Percentiles rank a stretch among this genome's conserved stretches.
Evolutionary conservation across 2,888 invertebrate genomes (phyloP).

Genomic region (Hybos culiciformis): DNA sequence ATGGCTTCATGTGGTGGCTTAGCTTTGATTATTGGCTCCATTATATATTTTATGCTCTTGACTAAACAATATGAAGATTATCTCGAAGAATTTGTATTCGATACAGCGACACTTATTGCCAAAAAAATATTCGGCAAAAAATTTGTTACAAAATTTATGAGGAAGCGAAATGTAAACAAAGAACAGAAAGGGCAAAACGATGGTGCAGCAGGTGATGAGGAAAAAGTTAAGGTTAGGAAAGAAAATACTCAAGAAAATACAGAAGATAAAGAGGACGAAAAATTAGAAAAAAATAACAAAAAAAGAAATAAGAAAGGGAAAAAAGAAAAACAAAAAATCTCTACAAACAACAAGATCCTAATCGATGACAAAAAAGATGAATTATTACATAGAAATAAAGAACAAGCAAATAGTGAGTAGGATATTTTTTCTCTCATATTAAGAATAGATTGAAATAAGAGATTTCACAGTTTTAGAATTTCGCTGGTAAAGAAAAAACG

Average conservation of each 20-base stretch:
- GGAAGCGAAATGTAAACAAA: constrained; percentile 5
- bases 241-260: no score
- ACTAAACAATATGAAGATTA: constrained; percentile 54
- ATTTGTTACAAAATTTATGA: background rate
- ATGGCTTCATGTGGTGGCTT: constrained; percentile 61
- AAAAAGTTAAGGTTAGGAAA: no score
- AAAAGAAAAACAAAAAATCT: background rate
- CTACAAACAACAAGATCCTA: no score
- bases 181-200: constrained; percentile 14
- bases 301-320: background rate
- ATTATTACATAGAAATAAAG: no score
- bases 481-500: no score
- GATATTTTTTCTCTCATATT: no score
- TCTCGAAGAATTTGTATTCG: constrained; percentile 42
- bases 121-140: constrained; percentile 18
- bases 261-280: background rate
- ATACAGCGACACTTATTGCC: constrained; percentile 32
- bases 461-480: no score
- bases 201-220: no score
- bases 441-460: no score
- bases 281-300: background rate
- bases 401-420: no score
- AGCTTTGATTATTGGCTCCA: constrained; percentile 48
- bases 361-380: no score
- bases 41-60: constrained; percentile 40